These are phyloP conservation scores for Morus bassanus DNA, from an alignment of 2,797 vertebrate species.

Conservation along the genomic window DNA sequence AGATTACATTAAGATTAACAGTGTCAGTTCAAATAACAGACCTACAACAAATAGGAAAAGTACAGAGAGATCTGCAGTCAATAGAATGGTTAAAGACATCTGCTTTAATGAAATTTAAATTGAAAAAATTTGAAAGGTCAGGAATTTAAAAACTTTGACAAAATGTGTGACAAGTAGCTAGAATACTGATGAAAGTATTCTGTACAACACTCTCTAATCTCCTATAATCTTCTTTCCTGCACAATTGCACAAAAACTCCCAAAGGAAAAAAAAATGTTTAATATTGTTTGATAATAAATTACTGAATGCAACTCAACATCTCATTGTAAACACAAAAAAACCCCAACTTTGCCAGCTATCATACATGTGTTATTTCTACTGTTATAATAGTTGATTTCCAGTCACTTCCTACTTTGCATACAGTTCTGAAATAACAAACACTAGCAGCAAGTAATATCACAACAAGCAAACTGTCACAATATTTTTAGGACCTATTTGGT, in stretches of 20 bases:
- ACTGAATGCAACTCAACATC: not conserved
- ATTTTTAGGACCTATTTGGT: slow-evolving; percentile 7
- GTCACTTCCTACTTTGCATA: not conserved
- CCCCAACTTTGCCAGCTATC: not conserved
- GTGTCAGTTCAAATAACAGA: not conserved
- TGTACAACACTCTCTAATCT: not conserved
- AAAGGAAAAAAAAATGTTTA: not conserved
- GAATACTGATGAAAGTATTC: not conserved
- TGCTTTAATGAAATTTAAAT: not conserved
- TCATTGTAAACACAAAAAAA: not conserved
- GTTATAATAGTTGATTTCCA: not conserved
- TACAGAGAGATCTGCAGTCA: not conserved
- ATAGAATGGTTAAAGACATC: not conserved
- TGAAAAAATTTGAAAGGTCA: not conserved
- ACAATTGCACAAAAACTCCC: not conserved
- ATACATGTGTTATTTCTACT: not conserved
- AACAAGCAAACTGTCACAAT: not conserved
- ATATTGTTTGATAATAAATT: slow-evolving; percentile 5
- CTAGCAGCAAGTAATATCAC: not conserved
- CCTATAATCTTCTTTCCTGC: not conserved
- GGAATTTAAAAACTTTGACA: not conserved
- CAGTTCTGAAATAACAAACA: not conserved
- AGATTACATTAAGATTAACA: not conserved
- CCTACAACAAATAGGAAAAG: not conserved
- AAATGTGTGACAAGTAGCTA: not conserved